Evolutionary conservation across 30 jellyfish, hydroid and myxozoan genomes (phyloP).

Genomic region (Hydractinia symbiolongicarpus): DNA sequence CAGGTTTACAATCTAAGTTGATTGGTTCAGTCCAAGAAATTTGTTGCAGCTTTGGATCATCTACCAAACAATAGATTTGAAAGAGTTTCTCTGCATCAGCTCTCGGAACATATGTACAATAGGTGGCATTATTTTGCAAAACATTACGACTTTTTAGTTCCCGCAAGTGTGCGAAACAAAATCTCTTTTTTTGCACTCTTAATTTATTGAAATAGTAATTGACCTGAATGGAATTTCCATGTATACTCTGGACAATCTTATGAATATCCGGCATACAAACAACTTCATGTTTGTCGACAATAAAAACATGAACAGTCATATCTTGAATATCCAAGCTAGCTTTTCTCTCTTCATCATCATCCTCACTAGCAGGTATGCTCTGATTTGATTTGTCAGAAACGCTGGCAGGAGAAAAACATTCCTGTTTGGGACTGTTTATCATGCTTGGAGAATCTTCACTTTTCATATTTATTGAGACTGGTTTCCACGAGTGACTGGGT

Average conservation of each 20-base stretch:
- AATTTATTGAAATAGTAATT: slow-evolving; percentile 83
- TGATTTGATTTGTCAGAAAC: slow-evolving; percentile 9
- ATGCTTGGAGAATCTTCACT: slow-evolving; percentile 25
- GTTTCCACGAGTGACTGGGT: slow-evolving; percentile 36
- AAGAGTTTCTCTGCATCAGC: slow-evolving; percentile 90
- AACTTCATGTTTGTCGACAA: slow-evolving; percentile 89
- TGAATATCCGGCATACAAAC: slow-evolving; percentile 99
- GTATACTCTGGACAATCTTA: slow-evolving; percentile 77
- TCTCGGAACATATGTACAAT: slow-evolving; percentile 90
- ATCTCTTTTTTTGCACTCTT: slow-evolving; percentile 80
- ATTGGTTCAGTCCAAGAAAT: slow-evolving; percentile 76
- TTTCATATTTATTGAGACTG: slow-evolving; percentile 12
- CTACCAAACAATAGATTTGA: slow-evolving; percentile 89
- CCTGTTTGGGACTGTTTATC: slow-evolving; percentile 1
- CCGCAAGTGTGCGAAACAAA: slow-evolving; percentile 93
- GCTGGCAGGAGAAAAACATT: slow-evolving; percentile 15
- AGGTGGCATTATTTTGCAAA: slow-evolving; percentile 93
- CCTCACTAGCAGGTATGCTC: slow-evolving; percentile 5
- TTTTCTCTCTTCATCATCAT: slow-evolving; percentile 9
- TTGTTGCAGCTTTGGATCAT: slow-evolving; percentile 74
- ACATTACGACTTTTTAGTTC: slow-evolving; percentile 80
- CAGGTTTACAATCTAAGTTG: slow-evolving; percentile 48
- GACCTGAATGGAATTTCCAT: slow-evolving; percentile 96
- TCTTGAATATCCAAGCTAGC: slow-evolving; percentile 22
- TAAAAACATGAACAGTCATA: slow-evolving; percentile 70